These are phyloP conservation scores for Drosophila murphyi DNA, from an alignment of 1,140 invertebrate species.

Conservation along the genomic window DNA sequence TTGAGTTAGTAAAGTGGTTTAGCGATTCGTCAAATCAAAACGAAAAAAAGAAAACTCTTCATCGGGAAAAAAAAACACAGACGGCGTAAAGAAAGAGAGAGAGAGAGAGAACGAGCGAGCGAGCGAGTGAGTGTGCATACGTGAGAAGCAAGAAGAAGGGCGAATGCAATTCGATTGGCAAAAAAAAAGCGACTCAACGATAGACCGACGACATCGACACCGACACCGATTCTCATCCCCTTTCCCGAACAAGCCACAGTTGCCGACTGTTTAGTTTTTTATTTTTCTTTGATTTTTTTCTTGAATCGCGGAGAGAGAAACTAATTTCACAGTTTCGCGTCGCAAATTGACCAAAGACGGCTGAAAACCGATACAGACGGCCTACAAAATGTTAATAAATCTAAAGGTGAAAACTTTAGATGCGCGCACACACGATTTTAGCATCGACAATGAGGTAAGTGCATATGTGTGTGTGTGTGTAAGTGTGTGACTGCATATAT, in stretches of 20 bases:
- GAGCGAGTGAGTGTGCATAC: not conserved
- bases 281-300: too few relatives aligned
- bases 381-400: slow-evolving; percentile 89
- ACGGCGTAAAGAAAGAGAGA: slow-evolving; percentile 22
- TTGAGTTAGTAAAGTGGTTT: not conserved
- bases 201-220: slow-evolving; percentile 47
- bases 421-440: slow-evolving; percentile 94
- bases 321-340: slow-evolving; percentile 48
- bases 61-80: slow-evolving; percentile 29
- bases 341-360: slow-evolving; percentile 37
- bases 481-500: slow-evolving; percentile 74
- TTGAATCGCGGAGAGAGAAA: slow-evolving; percentile 34
- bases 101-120: slow-evolving; percentile 30
- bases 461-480: not conserved
- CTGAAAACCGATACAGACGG: slow-evolving; percentile 24
- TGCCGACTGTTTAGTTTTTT: slow-evolving; percentile 35
- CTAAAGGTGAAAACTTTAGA: slow-evolving; percentile 96
- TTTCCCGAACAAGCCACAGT: not conserved
- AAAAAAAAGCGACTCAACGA: slow-evolving; percentile 33
- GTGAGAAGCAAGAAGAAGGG: not conserved
- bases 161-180: slow-evolving; percentile 46
- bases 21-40: slow-evolving; percentile 1
- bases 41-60: slow-evolving; percentile 1
- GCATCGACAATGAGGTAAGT: slow-evolving; percentile 94
- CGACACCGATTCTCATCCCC: slow-evolving; percentile 50